A percentile compares a stretch with the other conserved stretches of the same genome.
phyloP scores from a whole-genome alignment of 1,140 invertebrate species.

The Lordiphosa collinella region DNA sequence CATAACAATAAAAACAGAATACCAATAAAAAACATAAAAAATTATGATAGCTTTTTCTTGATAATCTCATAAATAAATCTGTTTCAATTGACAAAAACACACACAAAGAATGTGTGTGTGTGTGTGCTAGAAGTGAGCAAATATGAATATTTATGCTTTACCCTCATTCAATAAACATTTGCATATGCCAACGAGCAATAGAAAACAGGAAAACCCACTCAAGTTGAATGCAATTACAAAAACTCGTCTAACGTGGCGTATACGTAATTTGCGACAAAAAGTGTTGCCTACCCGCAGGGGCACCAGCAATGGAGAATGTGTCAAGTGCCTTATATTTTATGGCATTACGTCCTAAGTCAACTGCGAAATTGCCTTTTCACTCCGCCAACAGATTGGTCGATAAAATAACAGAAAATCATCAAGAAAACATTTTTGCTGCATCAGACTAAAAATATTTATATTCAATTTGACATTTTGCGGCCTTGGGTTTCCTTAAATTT shows the following conservation, averaged over 20 bases:
- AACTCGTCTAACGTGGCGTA: slow-evolving; percentile 34
- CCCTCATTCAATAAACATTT: slow-evolving; percentile 36
- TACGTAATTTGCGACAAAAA: slow-evolving; percentile 22
- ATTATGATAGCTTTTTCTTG: background rate
- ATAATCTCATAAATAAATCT: slow-evolving; percentile 29
- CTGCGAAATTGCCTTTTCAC: slow-evolving; percentile 53
- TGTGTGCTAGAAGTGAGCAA: background rate
- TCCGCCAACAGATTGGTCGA: slow-evolving; percentile 46
- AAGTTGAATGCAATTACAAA: slow-evolving; percentile 18
- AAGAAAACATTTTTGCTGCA: slow-evolving; percentile 51
- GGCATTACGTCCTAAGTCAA: slow-evolving; percentile 67
- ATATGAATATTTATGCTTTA: slow-evolving; percentile 51
- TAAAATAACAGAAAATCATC: slow-evolving; percentile 23
- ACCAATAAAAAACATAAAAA: slow-evolving; percentile 11
- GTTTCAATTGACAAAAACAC: slow-evolving; percentile 8
- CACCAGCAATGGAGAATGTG: slow-evolving; percentile 3
- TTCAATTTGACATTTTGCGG: slow-evolving; percentile 68
- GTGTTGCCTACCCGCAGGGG: slow-evolving; percentile 18
- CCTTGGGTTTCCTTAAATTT: slow-evolving; percentile 33
- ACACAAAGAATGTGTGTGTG: slow-evolving; percentile 4
- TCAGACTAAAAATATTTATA: slow-evolving; percentile 67
- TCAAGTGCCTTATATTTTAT: slow-evolving; percentile 54
- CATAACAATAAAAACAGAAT: slow-evolving; percentile 16
- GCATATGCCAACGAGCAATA: slow-evolving; percentile 6
- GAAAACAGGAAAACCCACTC: background rate